Evolutionary conservation across 2,888 invertebrate genomes (phyloP).

Genomic region (Noctua janthina): DNA sequence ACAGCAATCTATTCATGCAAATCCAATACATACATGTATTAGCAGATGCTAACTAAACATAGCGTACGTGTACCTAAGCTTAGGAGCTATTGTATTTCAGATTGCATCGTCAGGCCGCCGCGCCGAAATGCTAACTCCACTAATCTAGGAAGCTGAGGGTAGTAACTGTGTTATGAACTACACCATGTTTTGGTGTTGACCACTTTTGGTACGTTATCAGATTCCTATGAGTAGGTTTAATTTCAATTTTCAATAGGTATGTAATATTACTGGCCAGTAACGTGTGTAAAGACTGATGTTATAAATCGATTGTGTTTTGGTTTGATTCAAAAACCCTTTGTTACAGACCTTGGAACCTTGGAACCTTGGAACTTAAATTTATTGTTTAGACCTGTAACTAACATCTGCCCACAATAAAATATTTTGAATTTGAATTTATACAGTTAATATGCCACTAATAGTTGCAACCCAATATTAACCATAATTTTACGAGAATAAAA

Average conservation of each 20-base stretch:
- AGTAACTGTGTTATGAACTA: conserved; percentile 3
- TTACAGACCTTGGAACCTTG: no score
- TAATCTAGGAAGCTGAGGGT: conserved; percentile 32
- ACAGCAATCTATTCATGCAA: conserved; percentile 58
- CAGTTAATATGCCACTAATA: not conserved
- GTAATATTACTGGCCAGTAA: no score
- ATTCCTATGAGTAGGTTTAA: not conserved
- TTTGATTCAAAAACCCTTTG: no score
- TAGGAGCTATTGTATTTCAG: conserved; percentile 52
- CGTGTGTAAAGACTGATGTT: no score
- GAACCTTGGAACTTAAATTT: no score
- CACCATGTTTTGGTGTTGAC: not conserved
- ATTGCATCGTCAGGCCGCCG: conserved; percentile 44
- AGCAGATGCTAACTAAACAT: conserved; percentile 20
- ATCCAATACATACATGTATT: conserved; percentile 37
- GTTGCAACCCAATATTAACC: not conserved
- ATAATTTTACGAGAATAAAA: not conserved
- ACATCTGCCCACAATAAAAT: no score
- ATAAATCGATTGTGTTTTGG: no score
- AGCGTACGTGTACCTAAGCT: conserved; percentile 22
- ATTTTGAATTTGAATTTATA: no score
- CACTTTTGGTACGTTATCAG: not conserved
- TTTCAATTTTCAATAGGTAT: no score
- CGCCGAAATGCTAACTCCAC: conserved; percentile 36
- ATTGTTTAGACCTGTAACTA: no score